A percentile compares a stretch with the other conserved stretches of the same genome.
Evolutionary conservation across 2,888 invertebrate species (phyloP).

Genomic region (Ypsolopha scabrella): DNA sequence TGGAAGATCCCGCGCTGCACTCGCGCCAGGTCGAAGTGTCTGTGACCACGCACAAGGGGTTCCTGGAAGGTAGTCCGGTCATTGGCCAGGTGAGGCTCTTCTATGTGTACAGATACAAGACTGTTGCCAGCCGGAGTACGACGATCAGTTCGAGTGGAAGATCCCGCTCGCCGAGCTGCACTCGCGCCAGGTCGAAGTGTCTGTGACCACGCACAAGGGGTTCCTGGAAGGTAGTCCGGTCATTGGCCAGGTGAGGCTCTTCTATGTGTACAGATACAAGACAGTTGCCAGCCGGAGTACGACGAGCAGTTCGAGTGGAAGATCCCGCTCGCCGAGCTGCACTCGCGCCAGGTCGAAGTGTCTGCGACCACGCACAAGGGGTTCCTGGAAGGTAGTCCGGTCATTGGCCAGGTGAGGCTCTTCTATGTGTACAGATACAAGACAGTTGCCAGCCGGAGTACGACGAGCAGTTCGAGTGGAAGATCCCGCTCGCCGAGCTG

Average conservation of each 20-base stretch:
- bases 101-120: too few relatives aligned
- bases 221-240: slow-evolving; percentile 86
- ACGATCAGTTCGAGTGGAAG: slow-evolving; percentile 91
- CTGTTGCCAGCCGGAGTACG: too few relatives aligned
- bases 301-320: slow-evolving; percentile 93
- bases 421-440: too few relatives aligned
- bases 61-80: slow-evolving; percentile 81
- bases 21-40: slow-evolving; percentile 86
- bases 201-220: slow-evolving; percentile 90
- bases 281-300: slow-evolving; percentile 5
- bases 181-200: slow-evolving; percentile 83
- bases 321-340: slow-evolving; percentile 84
- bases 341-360: slow-evolving; percentile 83
- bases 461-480: too few relatives aligned
- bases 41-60: slow-evolving; percentile 91
- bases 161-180: slow-evolving; percentile 83
- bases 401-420: too few relatives aligned
- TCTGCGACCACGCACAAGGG: slow-evolving; percentile 93
- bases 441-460: too few relatives aligned
- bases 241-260: slow-evolving; percentile 78
- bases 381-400: too few relatives aligned
- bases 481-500: too few relatives aligned
- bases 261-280: slow-evolving; percentile 3
- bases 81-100: slow-evolving; percentile 77
- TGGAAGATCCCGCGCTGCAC: slow-evolving; percentile 83